Evolutionary conservation across 2,888 invertebrate species (phyloP).

Genomic region (Hirtodrosophila alboralis): DNA sequence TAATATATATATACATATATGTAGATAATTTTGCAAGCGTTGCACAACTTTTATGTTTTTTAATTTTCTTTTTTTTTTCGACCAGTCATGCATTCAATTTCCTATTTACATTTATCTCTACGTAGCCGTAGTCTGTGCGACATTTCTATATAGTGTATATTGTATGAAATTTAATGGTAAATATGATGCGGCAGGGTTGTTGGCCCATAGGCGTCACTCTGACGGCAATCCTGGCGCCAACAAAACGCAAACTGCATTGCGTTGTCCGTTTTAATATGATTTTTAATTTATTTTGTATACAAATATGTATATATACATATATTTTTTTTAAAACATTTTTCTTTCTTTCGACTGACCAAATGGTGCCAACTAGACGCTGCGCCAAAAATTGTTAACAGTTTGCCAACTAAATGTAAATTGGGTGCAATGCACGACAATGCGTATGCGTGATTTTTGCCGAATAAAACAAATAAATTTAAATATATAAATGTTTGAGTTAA

Average conservation of each 20-base stretch:
- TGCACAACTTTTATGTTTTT: constrained; percentile 35
- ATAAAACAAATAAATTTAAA: constrained; percentile 7
- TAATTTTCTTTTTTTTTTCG: constrained; percentile 38
- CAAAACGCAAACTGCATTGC: constrained; percentile 63
- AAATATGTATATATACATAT: constrained; percentile 10
- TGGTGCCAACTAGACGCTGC: constrained; percentile 73
- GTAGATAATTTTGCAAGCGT: constrained; percentile 32
- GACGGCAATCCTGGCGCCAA: constrained; percentile 66
- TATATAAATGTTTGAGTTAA: no score
- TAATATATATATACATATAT: no score
- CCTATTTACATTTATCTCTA: constrained; percentile 64
- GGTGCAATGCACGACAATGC: constrained; percentile 53
- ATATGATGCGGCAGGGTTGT: constrained; percentile 64
- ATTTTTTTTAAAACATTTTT: constrained; percentile 1
- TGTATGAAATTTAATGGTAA: constrained; percentile 54
- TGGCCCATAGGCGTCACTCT: constrained; percentile 56
- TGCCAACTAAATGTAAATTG: constrained; percentile 70
- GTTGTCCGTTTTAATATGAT: constrained; percentile 69
- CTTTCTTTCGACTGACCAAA: constrained; percentile 60
- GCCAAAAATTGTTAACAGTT: constrained; percentile 61
- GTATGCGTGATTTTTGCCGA: constrained; percentile 58
- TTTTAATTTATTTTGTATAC: constrained; percentile 72
- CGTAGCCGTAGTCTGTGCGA: constrained; percentile 7
- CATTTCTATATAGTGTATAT: constrained; percentile 30
- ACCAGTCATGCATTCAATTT: constrained; percentile 61